Conservation (phyloP, 2,888 invertebrate species). For the Papilio demoleus region DNA sequence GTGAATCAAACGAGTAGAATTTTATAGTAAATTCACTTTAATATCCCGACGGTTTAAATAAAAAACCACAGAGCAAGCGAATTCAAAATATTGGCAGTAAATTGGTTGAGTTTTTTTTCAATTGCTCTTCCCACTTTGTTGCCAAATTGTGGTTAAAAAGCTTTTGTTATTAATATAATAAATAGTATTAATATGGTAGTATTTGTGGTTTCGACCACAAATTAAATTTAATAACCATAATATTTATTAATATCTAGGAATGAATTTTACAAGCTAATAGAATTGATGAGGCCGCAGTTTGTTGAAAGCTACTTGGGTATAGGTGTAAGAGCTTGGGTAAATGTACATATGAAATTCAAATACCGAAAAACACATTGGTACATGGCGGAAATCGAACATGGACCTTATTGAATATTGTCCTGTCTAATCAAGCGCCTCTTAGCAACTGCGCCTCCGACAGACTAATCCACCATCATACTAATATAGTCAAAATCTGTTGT, state of each 20-base stretch:
- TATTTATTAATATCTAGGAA: too few relatives aligned
- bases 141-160: slow-evolving; percentile 26
- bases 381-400: too few relatives aligned
- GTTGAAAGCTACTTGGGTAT: too few relatives aligned
- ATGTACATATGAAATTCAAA: too few relatives aligned
- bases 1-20: not conserved
- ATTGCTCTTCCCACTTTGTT: not conserved
- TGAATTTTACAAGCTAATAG: not conserved
- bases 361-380: too few relatives aligned
- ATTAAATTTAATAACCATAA: slow-evolving; percentile 1
- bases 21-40: not conserved
- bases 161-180: slow-evolving; percentile 9
- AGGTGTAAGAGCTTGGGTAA: too few relatives aligned
- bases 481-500: too few relatives aligned
- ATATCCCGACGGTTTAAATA: slow-evolving; percentile 8
- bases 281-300: too few relatives aligned
- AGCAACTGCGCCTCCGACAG: too few relatives aligned
- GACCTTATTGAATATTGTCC: too few relatives aligned
- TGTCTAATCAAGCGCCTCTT: too few relatives aligned
- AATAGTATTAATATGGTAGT: not conserved
- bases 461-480: too few relatives aligned
- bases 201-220: not conserved
- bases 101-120: slow-evolving; percentile 22
- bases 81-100: slow-evolving; percentile 26
- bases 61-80: slow-evolving; percentile 10